Percentiles rank a stretch among this genome's conserved stretches.
Conservation (phyloP, 2,113 vertebrate genomes). For the Psittacula cyanocephala region DNA sequence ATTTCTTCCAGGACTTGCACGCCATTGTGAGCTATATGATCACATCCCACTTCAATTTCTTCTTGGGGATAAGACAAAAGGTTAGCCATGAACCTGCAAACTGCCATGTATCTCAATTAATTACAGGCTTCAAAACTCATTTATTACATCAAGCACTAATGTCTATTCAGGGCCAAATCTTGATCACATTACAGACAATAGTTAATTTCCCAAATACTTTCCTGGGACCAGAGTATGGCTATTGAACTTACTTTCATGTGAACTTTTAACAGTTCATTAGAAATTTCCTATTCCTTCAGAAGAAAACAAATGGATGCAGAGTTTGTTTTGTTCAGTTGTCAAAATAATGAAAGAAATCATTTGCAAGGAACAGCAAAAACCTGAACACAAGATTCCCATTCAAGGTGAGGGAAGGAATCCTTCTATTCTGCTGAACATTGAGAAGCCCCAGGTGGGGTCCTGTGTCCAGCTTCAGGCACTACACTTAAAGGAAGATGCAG, state of each 20-base stretch:
- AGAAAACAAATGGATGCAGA: neutral
- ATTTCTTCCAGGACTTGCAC: conserved; percentile 26
- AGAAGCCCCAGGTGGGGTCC: neutral
- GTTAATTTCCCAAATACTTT: neutral
- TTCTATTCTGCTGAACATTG: neutral
- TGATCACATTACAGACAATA: neutral
- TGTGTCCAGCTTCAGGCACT: neutral
- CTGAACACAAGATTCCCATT: neutral
- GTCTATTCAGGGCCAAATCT: neutral
- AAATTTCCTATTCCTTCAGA: neutral
- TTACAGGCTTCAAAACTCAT: neutral
- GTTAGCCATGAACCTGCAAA: neutral
- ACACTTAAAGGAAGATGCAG: neutral
- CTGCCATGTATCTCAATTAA: neutral
- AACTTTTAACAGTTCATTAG: neutral
- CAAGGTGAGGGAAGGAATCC: neutral
- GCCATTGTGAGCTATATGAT: conserved; percentile 2
- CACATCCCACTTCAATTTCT: conserved; percentile 32
- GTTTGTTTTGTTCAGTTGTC: neutral
- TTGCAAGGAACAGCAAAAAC: neutral
- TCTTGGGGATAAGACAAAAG: conserved; percentile 3
- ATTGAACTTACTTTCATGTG: neutral
- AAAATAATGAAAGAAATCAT: neutral
- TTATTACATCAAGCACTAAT: neutral
- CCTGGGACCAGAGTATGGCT: neutral